Conservation (phyloP, 1,140 invertebrate species). For the Diachasmimorpha longicaudata region DNA sequence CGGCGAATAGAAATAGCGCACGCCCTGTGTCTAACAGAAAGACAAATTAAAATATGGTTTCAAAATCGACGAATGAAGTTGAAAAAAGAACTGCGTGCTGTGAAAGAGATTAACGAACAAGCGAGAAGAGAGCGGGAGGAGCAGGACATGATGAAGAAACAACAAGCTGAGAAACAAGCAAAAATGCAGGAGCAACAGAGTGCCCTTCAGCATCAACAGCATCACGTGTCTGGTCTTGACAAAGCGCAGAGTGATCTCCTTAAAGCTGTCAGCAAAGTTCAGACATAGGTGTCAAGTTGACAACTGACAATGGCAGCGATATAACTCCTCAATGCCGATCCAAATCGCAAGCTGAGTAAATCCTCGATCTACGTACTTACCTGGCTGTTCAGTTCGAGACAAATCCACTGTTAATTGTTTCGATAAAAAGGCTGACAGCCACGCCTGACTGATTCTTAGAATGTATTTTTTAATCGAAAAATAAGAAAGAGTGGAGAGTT, state of each 20-base stretch:
- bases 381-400: slow-evolving; percentile 36
- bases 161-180: slow-evolving; percentile 84
- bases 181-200: slow-evolving; percentile 68
- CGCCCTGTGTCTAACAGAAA: slow-evolving; percentile 92
- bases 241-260: slow-evolving; percentile 71
- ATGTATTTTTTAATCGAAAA: slow-evolving; percentile 44
- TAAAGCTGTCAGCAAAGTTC: slow-evolving; percentile 71
- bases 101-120: slow-evolving; percentile 95
- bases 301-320: not conserved
- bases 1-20: slow-evolving; percentile 97
- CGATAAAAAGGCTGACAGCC: slow-evolving; percentile 27
- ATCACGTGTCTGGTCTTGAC: slow-evolving; percentile 69
- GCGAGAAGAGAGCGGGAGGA: slow-evolving; percentile 88
- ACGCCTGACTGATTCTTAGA: slow-evolving; percentile 51
- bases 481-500: not conserved
- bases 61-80: slow-evolving; percentile 98
- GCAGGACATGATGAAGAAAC: slow-evolving; percentile 88
- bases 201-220: slow-evolving; percentile 69
- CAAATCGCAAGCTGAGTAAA: slow-evolving; percentile 30
- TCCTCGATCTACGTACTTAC: slow-evolving; percentile 51
- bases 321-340: slow-evolving; percentile 27
- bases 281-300: slow-evolving; percentile 63
- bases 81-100: slow-evolving; percentile 92
- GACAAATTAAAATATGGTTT: slow-evolving; percentile 98
- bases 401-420: not conserved